Percentiles rank a stretch among this genome's conserved stretches.
phyloP scores from a whole-genome alignment of 2,797 vertebrate genomes.

The Agapornis canus region DNA sequence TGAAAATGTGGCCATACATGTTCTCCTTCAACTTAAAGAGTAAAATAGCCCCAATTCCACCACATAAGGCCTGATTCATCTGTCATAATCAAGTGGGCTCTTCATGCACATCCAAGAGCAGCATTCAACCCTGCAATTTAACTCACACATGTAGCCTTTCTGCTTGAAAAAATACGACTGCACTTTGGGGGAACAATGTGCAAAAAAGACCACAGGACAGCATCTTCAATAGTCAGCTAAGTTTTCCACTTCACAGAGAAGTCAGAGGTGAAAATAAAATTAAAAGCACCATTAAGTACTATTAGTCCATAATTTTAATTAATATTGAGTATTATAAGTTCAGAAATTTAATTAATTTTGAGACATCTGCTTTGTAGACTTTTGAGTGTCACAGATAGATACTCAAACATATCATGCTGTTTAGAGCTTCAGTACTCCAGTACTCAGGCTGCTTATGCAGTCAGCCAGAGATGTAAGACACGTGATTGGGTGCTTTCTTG shows the following conservation, averaged over 20 bases:
- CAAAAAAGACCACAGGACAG: not conserved
- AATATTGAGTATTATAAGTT: not conserved
- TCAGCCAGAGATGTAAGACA: not conserved
- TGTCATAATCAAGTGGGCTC: slow-evolving; percentile 12
- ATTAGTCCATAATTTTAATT: not conserved
- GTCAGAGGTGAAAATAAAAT: not conserved
- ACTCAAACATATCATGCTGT: not conserved
- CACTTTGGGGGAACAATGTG: not conserved
- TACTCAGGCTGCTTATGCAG: not conserved
- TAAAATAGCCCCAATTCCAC: not conserved
- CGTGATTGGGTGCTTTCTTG: not conserved
- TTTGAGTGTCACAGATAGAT: not conserved
- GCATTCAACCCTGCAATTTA: not conserved
- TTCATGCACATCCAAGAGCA: slow-evolving; percentile 10
- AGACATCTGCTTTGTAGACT: not conserved
- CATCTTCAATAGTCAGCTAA: not conserved
- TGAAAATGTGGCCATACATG: not conserved
- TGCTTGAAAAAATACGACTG: not conserved
- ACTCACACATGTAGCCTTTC: not conserved
- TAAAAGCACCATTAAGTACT: not conserved
- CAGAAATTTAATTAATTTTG: not conserved
- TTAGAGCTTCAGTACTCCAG: not conserved
- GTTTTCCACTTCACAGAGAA: not conserved
- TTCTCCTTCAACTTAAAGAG: not conserved
- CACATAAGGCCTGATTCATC: not conserved